Evolutionary conservation across 2,113 vertebrate species (phyloP).

Genomic region (Trichechus manatus): DNA sequence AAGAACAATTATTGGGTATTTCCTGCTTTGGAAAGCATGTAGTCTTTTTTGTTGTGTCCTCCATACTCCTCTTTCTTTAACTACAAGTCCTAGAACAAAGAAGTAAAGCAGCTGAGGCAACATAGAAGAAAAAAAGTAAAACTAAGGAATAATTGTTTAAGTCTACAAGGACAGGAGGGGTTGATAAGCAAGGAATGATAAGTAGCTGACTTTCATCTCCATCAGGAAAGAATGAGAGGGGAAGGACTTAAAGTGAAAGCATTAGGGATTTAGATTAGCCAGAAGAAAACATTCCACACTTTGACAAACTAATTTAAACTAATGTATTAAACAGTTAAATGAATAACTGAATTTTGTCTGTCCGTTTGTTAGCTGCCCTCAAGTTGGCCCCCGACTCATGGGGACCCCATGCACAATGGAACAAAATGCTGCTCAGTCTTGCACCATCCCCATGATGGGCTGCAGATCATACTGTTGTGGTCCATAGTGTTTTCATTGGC

Average conservation of each 20-base stretch:
- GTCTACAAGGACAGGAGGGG: not conserved
- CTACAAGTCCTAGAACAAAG: not conserved
- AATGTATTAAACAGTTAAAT: not conserved
- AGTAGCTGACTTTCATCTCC: not conserved
- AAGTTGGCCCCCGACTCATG: not conserved
- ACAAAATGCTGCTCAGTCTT: not conserved
- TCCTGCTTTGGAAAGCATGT: conserved; percentile 59
- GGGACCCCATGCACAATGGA: not conserved
- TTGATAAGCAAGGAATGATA: too few relatives aligned
- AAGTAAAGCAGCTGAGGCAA: not conserved
- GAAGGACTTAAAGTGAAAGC: too few relatives aligned
- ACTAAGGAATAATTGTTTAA: too few relatives aligned
- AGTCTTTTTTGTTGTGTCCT: not conserved
- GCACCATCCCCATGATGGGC: not conserved
- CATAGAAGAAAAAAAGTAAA: not conserved
- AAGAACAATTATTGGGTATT: conserved; percentile 42
- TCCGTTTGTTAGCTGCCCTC: not conserved
- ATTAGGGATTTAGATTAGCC: accelerated
- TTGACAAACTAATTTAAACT: too few relatives aligned
- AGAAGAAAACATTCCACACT: not conserved
- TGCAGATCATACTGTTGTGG: not conserved
- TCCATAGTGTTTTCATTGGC: not conserved
- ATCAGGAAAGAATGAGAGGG: not conserved
- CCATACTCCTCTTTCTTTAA: not conserved
- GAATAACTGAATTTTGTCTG: not conserved